Conservation (phyloP, 2,113 vertebrate species). For the Dasypus novemcinctus region DNA sequence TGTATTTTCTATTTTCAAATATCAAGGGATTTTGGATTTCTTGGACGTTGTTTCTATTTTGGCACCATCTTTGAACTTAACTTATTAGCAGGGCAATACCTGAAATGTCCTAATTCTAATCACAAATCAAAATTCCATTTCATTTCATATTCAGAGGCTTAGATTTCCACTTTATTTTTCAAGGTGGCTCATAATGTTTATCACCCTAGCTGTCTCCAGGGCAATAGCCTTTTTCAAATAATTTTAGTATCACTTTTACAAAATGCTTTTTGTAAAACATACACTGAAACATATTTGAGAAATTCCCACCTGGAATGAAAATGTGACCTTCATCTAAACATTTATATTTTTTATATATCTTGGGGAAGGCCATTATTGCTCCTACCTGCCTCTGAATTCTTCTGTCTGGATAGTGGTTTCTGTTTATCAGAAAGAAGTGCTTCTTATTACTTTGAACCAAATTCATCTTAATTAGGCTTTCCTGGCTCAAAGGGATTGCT, state of each 20-base stretch:
- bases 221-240: not conserved
- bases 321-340: not conserved
- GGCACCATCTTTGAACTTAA: not conserved
- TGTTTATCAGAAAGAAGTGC: not conserved
- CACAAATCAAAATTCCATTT: not conserved
- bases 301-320: not conserved
- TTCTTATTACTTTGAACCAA: not conserved
- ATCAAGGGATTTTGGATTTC: not conserved
- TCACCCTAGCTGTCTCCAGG: not conserved
- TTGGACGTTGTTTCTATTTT: not conserved
- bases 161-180: not conserved
- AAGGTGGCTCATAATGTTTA: not conserved
- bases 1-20: not conserved
- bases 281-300: not conserved
- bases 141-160: not conserved
- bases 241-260: conserved; percentile 10
- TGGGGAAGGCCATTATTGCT: not conserved
- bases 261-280: not conserved
- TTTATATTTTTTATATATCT: not conserved
- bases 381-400: not conserved
- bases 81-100: not conserved
- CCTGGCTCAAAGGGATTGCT: not conserved
- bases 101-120: not conserved
- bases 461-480: not conserved
- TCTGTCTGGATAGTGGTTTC: not conserved